Base-by-base conservation (phyloP, 2,888 invertebrate genomes). In the Germaria angustata region DNA sequence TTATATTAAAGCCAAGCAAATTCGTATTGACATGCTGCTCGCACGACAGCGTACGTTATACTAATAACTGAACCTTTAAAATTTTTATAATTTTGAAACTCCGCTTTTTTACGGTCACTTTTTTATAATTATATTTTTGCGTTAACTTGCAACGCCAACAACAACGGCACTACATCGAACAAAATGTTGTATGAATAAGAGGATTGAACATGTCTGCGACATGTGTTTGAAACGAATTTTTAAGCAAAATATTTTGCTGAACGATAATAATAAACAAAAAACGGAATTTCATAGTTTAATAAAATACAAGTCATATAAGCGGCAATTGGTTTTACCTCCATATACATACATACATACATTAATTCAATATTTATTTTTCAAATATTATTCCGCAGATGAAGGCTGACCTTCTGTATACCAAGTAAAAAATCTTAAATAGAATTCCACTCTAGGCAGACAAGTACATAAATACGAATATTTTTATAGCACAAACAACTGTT, bases 41-140 rank as follows among this genome's bases (percentile, higher is more conserved):
- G 71, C 79, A 53, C 79, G 82, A 77, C 72, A 65, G 34, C 59
- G 65, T 53, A 71, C 75, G 69, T 71, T 79, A 36, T n/a, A 76
- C 79, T 82, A 79, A 71, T 71, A 75, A 78, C 46, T 65, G 41
- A 82, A 61, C 44, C 59, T 65, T 75, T 34, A 55, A 68, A 55
- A 49, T 53, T 61, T 79, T 72, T 59, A 66, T 59, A 73, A 80
- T 73, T 80, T 80, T 66, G 34, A 73, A 73, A 78, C 36, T 71
- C 24, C 22, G 44, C 28, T 36, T 75, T 61, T 68, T 68, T 41
- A 76, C 66, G 49, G 36, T 59, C 17, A 68, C 32, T 49, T 49
- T 53, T 7, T 34, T 32, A 5, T 34, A 59, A 11, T 39, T 59
- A 22, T 59, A 57, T 59, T 66, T 76, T 49, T 66, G 46, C 36